These are phyloP conservation scores for Drosophila micromelanica DNA, from an alignment of 1,140 invertebrate genomes.

Conservation along the genomic window DNA sequence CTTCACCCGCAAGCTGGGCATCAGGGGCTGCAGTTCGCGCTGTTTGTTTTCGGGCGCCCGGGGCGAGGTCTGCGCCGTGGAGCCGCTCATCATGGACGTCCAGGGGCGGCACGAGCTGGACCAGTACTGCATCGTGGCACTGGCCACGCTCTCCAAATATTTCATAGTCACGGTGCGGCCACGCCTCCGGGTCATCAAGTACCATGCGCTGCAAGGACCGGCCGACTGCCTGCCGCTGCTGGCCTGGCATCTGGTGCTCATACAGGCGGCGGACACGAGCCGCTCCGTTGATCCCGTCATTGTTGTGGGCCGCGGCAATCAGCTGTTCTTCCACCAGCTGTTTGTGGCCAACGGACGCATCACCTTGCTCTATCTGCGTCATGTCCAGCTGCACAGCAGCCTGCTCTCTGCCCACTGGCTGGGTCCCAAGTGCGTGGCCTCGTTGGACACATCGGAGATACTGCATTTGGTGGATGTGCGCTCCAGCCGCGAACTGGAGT, in stretches of 20 bases:
- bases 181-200: constrained; percentile 86
- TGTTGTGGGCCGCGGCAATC: constrained; percentile 92
- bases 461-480: constrained; percentile 95
- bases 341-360: constrained; percentile 78
- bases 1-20: constrained; percentile 95
- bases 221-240: constrained; percentile 92
- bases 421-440: constrained; percentile 92
- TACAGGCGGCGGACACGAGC: constrained; percentile 90
- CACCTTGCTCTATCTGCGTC: constrained; percentile 86
- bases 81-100: constrained; percentile 91
- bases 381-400: constrained; percentile 88
- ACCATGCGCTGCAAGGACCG: constrained; percentile 86
- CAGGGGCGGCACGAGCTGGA: constrained; percentile 89
- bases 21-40: constrained; percentile 93
- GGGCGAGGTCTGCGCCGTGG: constrained; percentile 95
- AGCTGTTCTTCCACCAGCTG: constrained; percentile 90
- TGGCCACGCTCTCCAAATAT: constrained; percentile 97
- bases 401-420: constrained; percentile 94
- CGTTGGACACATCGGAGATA: constrained; percentile 94
- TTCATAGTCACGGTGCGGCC: constrained; percentile 94
- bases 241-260: constrained; percentile 96
- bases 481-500: constrained; percentile 93
- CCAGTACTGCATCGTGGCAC: constrained; percentile 92
- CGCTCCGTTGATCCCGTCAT: constrained; percentile 93
- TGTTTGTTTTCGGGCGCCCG: constrained; percentile 97